These are phyloP conservation scores for Dorcus hopei DNA, from an alignment of 2,888 invertebrate species.

Conservation along the genomic window DNA sequence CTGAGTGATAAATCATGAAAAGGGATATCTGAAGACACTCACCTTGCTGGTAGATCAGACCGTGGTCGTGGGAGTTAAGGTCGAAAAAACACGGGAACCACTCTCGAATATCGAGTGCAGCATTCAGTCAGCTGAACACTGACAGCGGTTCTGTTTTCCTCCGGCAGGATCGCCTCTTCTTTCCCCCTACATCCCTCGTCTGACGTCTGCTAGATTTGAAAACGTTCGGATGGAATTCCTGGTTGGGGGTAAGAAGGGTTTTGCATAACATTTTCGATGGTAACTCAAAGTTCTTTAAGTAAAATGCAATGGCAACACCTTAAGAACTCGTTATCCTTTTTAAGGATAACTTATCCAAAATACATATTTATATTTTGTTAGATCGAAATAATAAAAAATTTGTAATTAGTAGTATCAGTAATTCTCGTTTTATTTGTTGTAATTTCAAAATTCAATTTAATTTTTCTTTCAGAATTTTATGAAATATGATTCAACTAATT, in stretches of 20 bases:
- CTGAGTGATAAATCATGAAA: background rate
- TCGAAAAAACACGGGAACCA: conserved; percentile 28
- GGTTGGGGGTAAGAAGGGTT: conserved; percentile 43
- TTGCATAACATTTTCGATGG: conserved; percentile 59
- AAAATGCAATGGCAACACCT: no score
- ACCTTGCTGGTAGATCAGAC: conserved; percentile 12
- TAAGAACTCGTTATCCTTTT: no score
- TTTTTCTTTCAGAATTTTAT: no score
- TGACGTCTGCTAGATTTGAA: background rate
- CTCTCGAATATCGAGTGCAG: conserved; percentile 28
- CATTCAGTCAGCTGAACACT: conserved; percentile 37
- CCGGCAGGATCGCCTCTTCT: background rate
- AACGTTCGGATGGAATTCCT: background rate
- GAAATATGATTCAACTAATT: no score
- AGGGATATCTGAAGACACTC: conserved; percentile 4
- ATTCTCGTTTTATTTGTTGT: no score
- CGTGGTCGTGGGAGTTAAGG: conserved; percentile 20
- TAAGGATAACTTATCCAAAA: no score
- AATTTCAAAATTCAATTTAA: no score
- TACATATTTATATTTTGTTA: no score
- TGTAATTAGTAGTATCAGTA: no score
- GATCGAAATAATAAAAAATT: no score
- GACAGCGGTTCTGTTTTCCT: conserved; percentile 22
- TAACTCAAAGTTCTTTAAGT: conserved; percentile 44
- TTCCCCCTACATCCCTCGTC: background rate